Evolutionary conservation across 2,113 vertebrate species (phyloP), one percentile per base, ranked within the genome.

Genomic region (Takifugu bimaculatus): DNA sequence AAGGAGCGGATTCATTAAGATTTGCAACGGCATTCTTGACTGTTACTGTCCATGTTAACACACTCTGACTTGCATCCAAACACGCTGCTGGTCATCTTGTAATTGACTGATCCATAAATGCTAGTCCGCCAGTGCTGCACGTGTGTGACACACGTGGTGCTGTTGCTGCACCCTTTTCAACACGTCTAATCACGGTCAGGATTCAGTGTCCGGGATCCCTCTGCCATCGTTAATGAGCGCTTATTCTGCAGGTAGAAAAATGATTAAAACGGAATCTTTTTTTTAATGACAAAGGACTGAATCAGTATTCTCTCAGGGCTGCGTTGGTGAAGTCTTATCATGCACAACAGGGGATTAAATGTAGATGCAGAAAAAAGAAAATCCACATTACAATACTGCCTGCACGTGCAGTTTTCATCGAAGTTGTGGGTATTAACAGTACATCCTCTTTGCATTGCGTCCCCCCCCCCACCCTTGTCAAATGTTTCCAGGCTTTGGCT

Each of bases 341-440:
- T 51, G 65, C 55, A 59, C 50, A 75, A 62, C 48, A 61, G 66
- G 49, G 54, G 66, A 85, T 85, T 82, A 79, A 79, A 82, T 72
- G 64, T 54, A 82, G 60, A 80, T 82, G 64, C 77, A 76, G 72
- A 72, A 72, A 57, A 52, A 66, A 85, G 75, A 70, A 64, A 74
- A 72, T 72, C 58, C 78, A 56, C 50, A 42, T 27, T 32, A 55
- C 60, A 68, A 72, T 76, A 54, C 52, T 51, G 45, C 74, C 58
- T 75, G 79, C 63, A 49, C 64, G 70, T 71, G 42, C 47, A n/a
- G 69, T 79, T 68, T 54, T 44, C 68, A 59, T 73, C 67, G 57
- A 70, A 65, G 75, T 65, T 5, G n/a, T 59, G 52, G 62, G 78
- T 78, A 78, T 83, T 77, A 82, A 53, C 43, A 39, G 68, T 35